Percentiles rank a stretch among this genome's conserved stretches.
These are phyloP conservation scores for Platanista minor DNA, from an alignment of 2,113 vertebrate species.

Conservation along the genomic window DNA sequence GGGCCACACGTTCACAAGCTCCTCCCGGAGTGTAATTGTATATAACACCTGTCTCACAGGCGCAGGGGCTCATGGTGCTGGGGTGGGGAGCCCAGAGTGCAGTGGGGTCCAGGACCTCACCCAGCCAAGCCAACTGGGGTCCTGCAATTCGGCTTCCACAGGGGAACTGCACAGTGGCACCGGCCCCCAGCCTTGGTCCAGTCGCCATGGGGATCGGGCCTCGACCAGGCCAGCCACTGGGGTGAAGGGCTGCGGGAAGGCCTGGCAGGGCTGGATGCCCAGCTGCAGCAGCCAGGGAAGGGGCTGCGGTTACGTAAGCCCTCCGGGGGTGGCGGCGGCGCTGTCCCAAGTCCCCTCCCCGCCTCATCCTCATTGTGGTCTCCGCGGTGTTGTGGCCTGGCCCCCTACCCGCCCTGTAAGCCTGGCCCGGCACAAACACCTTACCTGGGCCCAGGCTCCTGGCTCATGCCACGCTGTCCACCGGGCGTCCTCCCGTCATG, in stretches of 20 bases:
- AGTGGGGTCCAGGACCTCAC: background rate
- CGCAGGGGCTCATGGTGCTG: background rate
- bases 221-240: background rate
- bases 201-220: background rate
- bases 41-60: conserved; percentile 12
- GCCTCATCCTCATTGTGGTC: conserved; percentile 37
- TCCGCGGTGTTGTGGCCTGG: background rate
- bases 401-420: background rate
- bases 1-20: background rate
- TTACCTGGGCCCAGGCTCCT: conserved; percentile 76
- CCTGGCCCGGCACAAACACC: conserved; percentile 35
- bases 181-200: background rate
- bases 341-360: conserved; percentile 13
- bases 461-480: conserved; percentile 75
- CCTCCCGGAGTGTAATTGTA: background rate
- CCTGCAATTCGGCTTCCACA: background rate
- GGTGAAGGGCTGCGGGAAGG: background rate
- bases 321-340: background rate
- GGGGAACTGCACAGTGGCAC: background rate
- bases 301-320: conserved; percentile 73
- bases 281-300: background rate
- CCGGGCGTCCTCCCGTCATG: conserved; percentile 58
- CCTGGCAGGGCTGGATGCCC: background rate
- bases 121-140: background rate
- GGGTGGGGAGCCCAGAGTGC: background rate